phyloP scores from a whole-genome alignment of 2,797 vertebrate genomes.

The Poecilia velifera region DNA sequence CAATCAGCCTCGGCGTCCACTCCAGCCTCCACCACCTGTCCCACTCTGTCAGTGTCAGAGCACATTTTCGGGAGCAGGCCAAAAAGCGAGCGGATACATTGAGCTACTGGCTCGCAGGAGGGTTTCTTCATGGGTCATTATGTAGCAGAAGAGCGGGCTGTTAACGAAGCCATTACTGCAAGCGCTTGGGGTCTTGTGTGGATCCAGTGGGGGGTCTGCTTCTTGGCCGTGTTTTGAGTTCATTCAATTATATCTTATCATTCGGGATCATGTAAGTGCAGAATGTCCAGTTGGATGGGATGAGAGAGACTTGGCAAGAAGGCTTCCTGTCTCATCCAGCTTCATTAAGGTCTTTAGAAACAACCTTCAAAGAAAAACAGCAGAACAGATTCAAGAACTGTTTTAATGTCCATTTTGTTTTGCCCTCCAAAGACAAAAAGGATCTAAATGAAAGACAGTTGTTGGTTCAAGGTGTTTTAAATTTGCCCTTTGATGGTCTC shows the following conservation, averaged over 20 bases:
- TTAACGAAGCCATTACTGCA: slow-evolving; percentile 61
- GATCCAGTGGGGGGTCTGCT: slow-evolving; percentile 33
- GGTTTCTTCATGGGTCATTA: slow-evolving; percentile 75
- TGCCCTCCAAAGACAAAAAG: background rate
- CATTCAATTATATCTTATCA: slow-evolving; percentile 62
- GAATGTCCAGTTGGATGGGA: slow-evolving; percentile 52
- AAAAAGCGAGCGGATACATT: slow-evolving; percentile 67
- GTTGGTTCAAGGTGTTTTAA: background rate
- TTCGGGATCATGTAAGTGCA: slow-evolving; percentile 60
- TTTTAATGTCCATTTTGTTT: background rate
- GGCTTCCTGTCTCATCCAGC: slow-evolving; percentile 20
- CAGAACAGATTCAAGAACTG: background rate
- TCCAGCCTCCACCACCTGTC: slow-evolving; percentile 80
- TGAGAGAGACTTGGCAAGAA: slow-evolving; percentile 35
- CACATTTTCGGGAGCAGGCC: slow-evolving; percentile 57
- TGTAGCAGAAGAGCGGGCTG: slow-evolving; percentile 55
- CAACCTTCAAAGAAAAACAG: slow-evolving; percentile 25
- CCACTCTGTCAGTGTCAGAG: slow-evolving; percentile 82
- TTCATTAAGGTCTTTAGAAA: slow-evolving; percentile 31
- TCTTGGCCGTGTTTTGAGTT: slow-evolving; percentile 33
- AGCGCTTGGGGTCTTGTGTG: slow-evolving; percentile 33
- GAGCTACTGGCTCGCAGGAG: slow-evolving; percentile 69
- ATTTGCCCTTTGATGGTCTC: background rate
- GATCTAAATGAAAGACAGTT: background rate
- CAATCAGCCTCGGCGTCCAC: slow-evolving; percentile 79